phyloP scores from a whole-genome alignment of 1,140 invertebrate species.

The Gryllus bimaculatus region DNA sequence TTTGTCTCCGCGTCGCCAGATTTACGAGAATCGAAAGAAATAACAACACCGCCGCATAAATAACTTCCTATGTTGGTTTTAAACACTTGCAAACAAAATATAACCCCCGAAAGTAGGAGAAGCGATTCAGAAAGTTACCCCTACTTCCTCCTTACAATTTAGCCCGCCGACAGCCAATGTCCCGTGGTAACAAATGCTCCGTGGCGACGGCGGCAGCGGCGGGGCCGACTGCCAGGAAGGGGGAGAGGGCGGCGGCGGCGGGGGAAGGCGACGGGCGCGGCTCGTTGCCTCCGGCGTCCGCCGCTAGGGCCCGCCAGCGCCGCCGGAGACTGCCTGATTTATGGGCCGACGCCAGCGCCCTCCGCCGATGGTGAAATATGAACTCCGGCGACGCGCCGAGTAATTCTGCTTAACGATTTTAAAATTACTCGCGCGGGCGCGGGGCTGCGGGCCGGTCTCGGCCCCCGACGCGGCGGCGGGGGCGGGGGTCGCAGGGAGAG shows the following conservation, averaged over 20 bases:
- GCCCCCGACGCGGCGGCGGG: too few relatives aligned
- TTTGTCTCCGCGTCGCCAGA: not conserved
- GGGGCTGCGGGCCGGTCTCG: too few relatives aligned
- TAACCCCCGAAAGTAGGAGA: not conserved
- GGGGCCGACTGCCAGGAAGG: not conserved
- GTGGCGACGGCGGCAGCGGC: not conserved
- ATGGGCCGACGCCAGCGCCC: not conserved
- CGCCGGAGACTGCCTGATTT: not conserved
- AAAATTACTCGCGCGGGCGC: not conserved
- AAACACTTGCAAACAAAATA: conserved; percentile 5
- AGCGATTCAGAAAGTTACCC: conserved; percentile 3
- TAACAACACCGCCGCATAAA: not conserved
- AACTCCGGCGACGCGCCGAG: not conserved
- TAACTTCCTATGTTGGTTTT: conserved; percentile 1
- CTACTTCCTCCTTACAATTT: conserved; percentile 4
- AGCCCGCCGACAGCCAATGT: not conserved
- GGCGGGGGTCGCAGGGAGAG: not conserved
- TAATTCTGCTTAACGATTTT: conserved; percentile 5
- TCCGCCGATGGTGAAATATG: not conserved
- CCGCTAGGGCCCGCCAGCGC: not conserved
- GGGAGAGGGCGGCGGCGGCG: too few relatives aligned
- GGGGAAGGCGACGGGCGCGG: not conserved
- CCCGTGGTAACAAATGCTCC: not conserved
- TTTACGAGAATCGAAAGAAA: not conserved
- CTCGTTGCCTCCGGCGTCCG: not conserved